Base-by-base conservation (phyloP, 2,113 vertebrate species). In the Microcebus murinus region DNA sequence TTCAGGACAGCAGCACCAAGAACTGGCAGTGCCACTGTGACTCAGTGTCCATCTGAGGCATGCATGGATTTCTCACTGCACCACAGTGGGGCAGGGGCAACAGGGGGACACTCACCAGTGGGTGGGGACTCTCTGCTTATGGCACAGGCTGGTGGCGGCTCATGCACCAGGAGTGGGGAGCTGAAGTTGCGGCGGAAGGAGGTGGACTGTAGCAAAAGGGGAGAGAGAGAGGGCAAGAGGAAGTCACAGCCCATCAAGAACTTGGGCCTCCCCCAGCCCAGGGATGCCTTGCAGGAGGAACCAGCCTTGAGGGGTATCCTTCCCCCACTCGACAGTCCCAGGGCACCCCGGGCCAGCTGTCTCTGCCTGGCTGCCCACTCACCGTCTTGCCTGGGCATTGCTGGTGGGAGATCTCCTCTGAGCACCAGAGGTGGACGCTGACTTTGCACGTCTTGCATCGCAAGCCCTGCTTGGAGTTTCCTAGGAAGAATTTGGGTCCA, bases 151-250 rank as follows among this genome's bases (percentile, higher is more conserved):
- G 99, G 98, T 79, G 98, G 99, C 21, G 97, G 96, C 39, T 99
- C 99, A 8, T 98, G 99, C 94, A 99, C 98, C 67, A 99, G 98
- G 96, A 99, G 98, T 0, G 99, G 99, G 7, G 99, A 99, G 97
- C 99, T 99, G 98, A 99, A 99, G 98, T 99, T 99, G 36, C 99
- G 98, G 87, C 99, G 99, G 98, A 99, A 99, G n/a, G 99, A 99
- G 42, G 99, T 98, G 13, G 99, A 98, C 99, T 99, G 97, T 57
- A 83, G 79, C 87, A 50, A 52, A 52, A 91, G 52, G 84, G 45
- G 71, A 36, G 65, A 59, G 85, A 55, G 67, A 67, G 48, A 71
- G 23, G 57, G 39, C 50, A 59, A 3, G 13, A 52, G 29, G n/a
- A 17, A 2, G 31, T 34, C 68, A 70, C 1, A 10, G 67, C 50